phyloP scores from a whole-genome alignment of 2,888 invertebrate genomes.

The Mythimna loreyi region DNA sequence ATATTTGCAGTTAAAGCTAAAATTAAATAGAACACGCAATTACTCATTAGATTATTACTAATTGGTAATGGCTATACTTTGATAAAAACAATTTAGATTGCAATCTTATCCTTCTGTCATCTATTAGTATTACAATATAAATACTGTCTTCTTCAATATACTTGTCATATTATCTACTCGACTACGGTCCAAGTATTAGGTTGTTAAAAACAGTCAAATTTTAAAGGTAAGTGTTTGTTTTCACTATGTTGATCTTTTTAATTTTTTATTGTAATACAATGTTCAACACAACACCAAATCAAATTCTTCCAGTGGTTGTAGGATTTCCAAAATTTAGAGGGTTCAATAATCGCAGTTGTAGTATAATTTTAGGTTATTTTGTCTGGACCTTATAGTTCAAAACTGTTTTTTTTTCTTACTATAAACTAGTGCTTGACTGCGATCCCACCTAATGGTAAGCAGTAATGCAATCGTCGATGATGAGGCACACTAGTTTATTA shows the following conservation, averaged over 20 bases:
- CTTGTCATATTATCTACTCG: constrained; percentile 1
- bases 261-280: too few species aligned
- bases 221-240: constrained; percentile 5
- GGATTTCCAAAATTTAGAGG: too few species aligned
- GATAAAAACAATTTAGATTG: constrained; percentile 3
- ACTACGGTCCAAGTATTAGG: neutral
- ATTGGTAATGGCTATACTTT: neutral
- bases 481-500: too few species aligned
- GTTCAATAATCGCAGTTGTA: too few species aligned
- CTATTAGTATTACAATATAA: constrained; percentile 22
- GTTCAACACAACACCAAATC: too few species aligned
- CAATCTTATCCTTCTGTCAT: constrained; percentile 7
- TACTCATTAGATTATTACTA: neutral
- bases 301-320: too few species aligned
- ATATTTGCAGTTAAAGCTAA: constrained; percentile 1
- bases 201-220: neutral
- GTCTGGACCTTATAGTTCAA: too few species aligned
- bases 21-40: neutral
- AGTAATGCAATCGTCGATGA: too few species aligned
- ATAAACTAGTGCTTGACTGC: too few species aligned
- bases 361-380: too few species aligned
- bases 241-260: neutral
- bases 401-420: too few species aligned
- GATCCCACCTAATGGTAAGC: too few species aligned
- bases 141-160: constrained; percentile 6